Conservation (phyloP, 1,140 invertebrate genomes). For the Rhagoletis pomonella region DNA sequence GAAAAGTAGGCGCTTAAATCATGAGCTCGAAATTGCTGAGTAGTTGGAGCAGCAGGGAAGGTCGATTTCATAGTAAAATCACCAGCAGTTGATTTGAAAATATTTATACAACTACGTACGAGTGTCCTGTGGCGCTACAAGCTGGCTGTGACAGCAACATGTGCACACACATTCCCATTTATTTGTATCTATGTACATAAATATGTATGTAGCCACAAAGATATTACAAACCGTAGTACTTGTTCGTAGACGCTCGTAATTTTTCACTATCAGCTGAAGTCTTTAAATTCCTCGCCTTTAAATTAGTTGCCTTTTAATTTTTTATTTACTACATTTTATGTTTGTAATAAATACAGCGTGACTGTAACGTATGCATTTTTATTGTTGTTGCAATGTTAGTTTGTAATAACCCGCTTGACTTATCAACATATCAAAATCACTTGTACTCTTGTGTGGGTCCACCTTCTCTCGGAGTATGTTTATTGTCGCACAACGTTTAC, state of each 20-base stretch:
- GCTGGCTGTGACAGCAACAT: neutral
- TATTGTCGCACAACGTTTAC: neutral
- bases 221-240: neutral
- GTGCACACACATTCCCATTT: neutral
- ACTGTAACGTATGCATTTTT: neutral
- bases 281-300: slow-evolving; percentile 26
- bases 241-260: neutral
- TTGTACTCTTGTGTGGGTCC: neutral
- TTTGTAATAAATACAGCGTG: neutral
- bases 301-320: neutral
- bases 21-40: neutral
- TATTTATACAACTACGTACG: slow-evolving; percentile 1
- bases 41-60: neutral
- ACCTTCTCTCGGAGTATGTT: neutral
- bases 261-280: neutral
- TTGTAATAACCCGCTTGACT: slow-evolving; percentile 24
- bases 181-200: neutral
- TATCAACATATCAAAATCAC: slow-evolving; percentile 46
- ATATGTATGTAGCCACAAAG: neutral
- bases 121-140: slow-evolving; percentile 30
- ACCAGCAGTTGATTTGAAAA: slow-evolving; percentile 34
- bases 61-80: slow-evolving; percentile 35
- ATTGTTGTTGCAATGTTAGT: neutral
- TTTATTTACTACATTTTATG: slow-evolving; percentile 16
- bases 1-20: neutral